Evolutionary conservation across 2,888 invertebrate species (phyloP), one percentile per base, ranked within the genome.

Genomic region (Cremastinae sp.): DNA sequence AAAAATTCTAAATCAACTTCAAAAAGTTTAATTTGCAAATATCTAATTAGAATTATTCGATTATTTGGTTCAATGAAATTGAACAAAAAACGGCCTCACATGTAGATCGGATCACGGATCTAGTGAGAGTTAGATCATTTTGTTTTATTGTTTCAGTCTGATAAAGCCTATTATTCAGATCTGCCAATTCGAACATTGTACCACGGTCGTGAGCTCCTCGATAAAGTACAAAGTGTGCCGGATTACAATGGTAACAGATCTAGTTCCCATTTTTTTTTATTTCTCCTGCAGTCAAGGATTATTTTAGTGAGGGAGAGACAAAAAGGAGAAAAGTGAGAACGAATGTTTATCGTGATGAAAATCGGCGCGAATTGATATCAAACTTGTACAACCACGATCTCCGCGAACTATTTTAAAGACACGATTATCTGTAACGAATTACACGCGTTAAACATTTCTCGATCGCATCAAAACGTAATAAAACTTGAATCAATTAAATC

Each of bases 121-220:
- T 59, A 53, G 28, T 28, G 45, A 35, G 47, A 68, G 47, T 59
- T 9, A 45, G 47, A 55, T 70, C 53, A 22, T 56, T 43, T 22
- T n/a, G 10, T 14, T 59, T 75, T 49, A 45, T 75, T 53, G 37
- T 35, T 55, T n/a, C 5, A 12, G 22, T 16, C n/a, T 39, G 9
- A 35, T 43, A 49, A 47, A 10, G n/a, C 43, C 41, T 14, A 39
- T 56, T 55, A 69, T 56, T 49, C 28, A 14, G 28, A 18, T 35
- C 47, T 61, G 39, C 70, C 55, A 65, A 75, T 71, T 35, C 53
- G 51, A 61, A 55, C 49, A 51, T 39, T 58, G 47, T 68, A 61
- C 18, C 16, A 20, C 74, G 28, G 41, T 41, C 20, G 16, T 16
- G 28, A 37, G 18, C 45, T 14, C n/a, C 47, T 16, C 45, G 72